Evolutionary conservation across 2,888 invertebrate genomes (phyloP).

Genomic region (Drosophila basisetae): DNA sequence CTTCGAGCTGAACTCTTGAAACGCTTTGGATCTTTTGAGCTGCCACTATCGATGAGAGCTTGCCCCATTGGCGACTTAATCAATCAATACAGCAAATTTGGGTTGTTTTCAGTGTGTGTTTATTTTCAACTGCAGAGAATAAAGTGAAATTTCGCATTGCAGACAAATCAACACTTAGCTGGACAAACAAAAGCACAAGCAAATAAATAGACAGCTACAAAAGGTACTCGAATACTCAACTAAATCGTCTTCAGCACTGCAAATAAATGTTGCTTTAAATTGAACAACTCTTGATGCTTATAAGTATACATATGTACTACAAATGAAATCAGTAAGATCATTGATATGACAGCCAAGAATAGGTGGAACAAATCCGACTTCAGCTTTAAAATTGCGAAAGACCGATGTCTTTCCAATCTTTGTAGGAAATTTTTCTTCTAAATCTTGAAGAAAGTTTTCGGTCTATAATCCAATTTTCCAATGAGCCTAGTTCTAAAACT

Average conservation of each 20-base stretch:
- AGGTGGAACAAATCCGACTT: background rate
- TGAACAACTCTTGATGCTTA: background rate
- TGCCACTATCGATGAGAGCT: conserved; percentile 50
- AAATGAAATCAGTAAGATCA: background rate
- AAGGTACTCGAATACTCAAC: background rate
- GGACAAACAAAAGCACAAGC: conserved; percentile 60
- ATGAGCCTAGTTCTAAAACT: background rate
- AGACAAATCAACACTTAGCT: conserved; percentile 67
- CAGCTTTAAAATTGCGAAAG: background rate
- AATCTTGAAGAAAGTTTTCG: background rate
- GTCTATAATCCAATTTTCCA: background rate
- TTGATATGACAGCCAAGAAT: background rate
- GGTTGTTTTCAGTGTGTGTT: conserved; percentile 71
- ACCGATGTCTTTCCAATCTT: background rate
- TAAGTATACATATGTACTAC: background rate
- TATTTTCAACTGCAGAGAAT: conserved; percentile 52
- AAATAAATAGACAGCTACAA: conserved; percentile 26
- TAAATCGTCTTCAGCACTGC: background rate
- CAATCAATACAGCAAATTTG: conserved; percentile 77
- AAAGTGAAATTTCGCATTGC: conserved; percentile 65
- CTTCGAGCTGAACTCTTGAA: conserved; percentile 13
- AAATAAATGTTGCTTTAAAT: conserved; percentile 1
- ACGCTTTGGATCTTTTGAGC: conserved; percentile 16
- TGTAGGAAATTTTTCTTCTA: background rate
- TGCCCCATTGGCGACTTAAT: conserved; percentile 77